These are phyloP conservation scores for Herpetotheres cachinnans DNA, from an alignment of 2,113 vertebrate species.

Conservation along the genomic window DNA sequence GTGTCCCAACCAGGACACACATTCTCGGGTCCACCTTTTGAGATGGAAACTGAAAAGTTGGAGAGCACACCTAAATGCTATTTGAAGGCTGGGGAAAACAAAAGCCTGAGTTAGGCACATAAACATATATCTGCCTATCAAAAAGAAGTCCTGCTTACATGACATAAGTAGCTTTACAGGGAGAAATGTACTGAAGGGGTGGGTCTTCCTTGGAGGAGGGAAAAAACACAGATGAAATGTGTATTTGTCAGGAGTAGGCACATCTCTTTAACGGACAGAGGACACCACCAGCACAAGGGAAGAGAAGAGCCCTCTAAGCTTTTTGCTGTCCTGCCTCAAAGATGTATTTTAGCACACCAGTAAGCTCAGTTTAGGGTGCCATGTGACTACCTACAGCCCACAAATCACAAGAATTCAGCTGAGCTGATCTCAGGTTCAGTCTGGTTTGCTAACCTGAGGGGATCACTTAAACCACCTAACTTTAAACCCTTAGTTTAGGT, in stretches of 20 bases:
- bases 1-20: not conserved
- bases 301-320: not conserved
- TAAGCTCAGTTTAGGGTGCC: not conserved
- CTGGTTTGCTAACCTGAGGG: not conserved
- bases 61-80: not conserved
- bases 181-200: not conserved
- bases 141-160: fast-evolving
- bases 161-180: not conserved
- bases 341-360: not conserved
- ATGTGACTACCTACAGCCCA: not conserved
- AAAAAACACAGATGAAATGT: not conserved
- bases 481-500: not conserved
- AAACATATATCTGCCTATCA: not conserved
- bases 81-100: not conserved
- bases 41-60: not conserved
- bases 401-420: not conserved
- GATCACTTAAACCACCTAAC: not conserved
- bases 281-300: not conserved
- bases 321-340: not conserved
- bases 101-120: not conserved
- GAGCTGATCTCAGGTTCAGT: fast-evolving
- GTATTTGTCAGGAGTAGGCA: not conserved
- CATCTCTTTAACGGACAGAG: not conserved
- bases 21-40: not conserved
- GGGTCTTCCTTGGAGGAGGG: not conserved